Base-by-base conservation (phyloP, 1,140 invertebrate species). In the Drosophila littoralis region DNA sequence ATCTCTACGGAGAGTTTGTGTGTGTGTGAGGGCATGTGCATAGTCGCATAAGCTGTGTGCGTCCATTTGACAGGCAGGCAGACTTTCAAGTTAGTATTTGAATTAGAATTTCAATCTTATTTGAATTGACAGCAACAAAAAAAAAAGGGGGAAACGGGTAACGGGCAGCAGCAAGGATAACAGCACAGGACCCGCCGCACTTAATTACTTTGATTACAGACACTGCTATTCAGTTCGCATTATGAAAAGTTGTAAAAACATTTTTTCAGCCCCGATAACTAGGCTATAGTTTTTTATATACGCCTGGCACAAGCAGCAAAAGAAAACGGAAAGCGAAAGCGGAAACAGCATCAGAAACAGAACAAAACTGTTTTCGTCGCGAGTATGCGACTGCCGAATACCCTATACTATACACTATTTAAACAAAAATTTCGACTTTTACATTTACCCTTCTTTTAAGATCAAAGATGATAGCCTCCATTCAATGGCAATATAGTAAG, bases 251-350 rank as follows among this genome's bases (percentile, higher is more conserved):
- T 52, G 64, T 60, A 43, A 38, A 68, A 68, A 60, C 42, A 45
- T 35, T 54, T 71, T 48, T 35, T 45, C 64, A 54, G 65, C 32
- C 46, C 64, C 54, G 33, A 68, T 73, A 73, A 73, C 64, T 73
- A 38, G 69, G 33, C 52, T 35, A 50, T 57, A 67, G 38, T 43
- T 15, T 50, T 46, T 40, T 38, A 38, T 38, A 10, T 40, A 35
- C 36, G 32, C 22, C 32, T 13, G 36, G 54, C 58, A 54, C 33
- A 61, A 32, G 7, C 42, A 28, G 10, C 10, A 45, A 43, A 10
- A 15, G 6, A 45, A 45, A 45, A 13, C n/a, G 13, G n/a, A 35
- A 50, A 40, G 13, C 35, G 38, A 35, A 35, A 42, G 13, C 55
- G 8, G 48, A 52, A 70, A 33, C 51, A 51, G 35, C 54, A 45